Percentiles rank a stretch among this genome's conserved stretches.
Evolutionary conservation across 2,888 invertebrate species (phyloP).

Genomic region (Ormia ochracea): DNA sequence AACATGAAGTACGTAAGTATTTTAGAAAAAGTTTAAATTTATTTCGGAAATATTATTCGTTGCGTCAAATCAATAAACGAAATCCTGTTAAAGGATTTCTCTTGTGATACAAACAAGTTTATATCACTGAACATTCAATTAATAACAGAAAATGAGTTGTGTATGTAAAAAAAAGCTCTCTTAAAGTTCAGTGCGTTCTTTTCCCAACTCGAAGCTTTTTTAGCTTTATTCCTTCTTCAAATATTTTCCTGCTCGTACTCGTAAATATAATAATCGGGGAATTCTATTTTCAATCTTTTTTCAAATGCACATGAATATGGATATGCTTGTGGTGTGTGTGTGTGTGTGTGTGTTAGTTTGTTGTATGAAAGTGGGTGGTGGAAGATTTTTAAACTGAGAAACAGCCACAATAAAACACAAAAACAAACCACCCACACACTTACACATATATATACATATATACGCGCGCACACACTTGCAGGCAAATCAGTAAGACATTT

Average conservation of each 20-base stretch:
- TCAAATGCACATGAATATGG: no score
- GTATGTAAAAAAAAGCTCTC: constrained; percentile 19
- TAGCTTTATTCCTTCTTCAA: background rate
- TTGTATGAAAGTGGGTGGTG: background rate
- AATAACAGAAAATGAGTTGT: background rate
- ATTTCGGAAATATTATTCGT: background rate
- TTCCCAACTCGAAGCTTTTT: constrained; percentile 27
- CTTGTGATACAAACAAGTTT: background rate
- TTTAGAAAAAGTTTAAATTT: background rate
- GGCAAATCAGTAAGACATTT: constrained; percentile 12
- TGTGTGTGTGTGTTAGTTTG: background rate
- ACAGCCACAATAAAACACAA: background rate
- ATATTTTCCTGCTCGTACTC: constrained; percentile 19
- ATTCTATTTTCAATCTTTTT: constrained; percentile 52
- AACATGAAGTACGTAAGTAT: constrained; percentile 14
- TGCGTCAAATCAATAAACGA: background rate
- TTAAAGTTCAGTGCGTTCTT: constrained; percentile 2
- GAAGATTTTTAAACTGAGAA: background rate
- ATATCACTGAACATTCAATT: background rate
- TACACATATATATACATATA: no score
- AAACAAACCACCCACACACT: no score
- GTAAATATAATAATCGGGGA: constrained; percentile 18
- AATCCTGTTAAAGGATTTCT: background rate
- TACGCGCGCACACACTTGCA: background rate
- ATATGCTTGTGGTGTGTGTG: background rate